phyloP scores from a whole-genome alignment of 2,113 vertebrate species.

The Australoheros scitulus region DNA sequence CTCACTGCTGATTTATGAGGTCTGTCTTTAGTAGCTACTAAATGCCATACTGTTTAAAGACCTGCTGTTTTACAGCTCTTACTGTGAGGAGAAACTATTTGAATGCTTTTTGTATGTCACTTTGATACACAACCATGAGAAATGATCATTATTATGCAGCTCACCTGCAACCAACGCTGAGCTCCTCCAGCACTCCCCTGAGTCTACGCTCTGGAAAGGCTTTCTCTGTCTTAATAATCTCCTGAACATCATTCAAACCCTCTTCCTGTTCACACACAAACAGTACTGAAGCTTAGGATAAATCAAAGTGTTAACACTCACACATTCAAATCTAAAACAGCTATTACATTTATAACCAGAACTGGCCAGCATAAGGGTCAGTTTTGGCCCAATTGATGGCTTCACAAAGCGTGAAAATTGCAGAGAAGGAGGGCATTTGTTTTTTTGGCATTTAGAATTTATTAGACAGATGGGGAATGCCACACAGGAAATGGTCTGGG shows the following conservation, averaged over 20 bases:
- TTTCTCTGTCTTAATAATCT: constrained; percentile 97
- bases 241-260: constrained; percentile 95
- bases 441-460: background rate
- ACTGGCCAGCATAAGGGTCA: background rate
- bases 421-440: background rate
- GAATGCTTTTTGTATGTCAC: background rate
- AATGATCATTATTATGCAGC: background rate
- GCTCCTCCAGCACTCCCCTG: constrained; percentile 93
- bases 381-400: background rate
- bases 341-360: background rate
- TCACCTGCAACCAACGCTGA: constrained; percentile 89
- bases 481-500: too few species aligned
- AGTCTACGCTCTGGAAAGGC: constrained; percentile 92
- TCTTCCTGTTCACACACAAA: constrained; percentile 85
- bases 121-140: constrained; percentile 3
- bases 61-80: background rate
- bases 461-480: too few species aligned
- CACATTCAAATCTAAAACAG: background rate
- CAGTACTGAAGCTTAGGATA: background rate
- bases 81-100: background rate
- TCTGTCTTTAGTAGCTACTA: background rate
- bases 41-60: background rate
- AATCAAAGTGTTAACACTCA: background rate
- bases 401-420: background rate
- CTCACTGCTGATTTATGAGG: background rate